Evolutionary conservation across 2,113 vertebrate genomes (phyloP).

Genomic region (Anhinga anhinga): DNA sequence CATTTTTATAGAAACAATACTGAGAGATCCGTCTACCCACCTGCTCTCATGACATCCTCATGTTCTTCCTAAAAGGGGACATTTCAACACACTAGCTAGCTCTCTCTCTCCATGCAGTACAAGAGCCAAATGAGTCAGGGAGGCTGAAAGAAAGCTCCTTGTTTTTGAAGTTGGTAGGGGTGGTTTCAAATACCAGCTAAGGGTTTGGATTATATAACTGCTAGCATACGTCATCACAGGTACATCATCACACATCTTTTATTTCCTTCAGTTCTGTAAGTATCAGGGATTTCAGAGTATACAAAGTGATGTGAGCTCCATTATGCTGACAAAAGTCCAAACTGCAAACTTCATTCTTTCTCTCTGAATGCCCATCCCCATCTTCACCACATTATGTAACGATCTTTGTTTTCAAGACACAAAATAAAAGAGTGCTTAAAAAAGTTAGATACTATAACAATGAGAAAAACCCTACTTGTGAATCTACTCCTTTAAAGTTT

Average conservation of each 20-base stretch:
- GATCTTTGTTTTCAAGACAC: not conserved
- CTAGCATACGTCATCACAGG: not conserved
- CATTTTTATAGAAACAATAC: not conserved
- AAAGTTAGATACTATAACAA: not conserved
- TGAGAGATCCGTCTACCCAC: not conserved
- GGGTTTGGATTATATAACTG: not conserved
- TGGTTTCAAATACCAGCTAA: conserved; percentile 18
- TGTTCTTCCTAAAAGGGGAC: not conserved
- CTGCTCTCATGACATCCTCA: not conserved
- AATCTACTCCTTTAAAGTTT: not conserved
- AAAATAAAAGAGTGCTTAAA: not conserved
- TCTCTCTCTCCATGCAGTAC: not conserved
- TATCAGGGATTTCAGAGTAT: not conserved
- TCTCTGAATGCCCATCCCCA: not conserved
- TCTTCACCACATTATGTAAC: not conserved
- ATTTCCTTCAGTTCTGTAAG: not conserved
- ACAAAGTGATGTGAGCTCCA: not conserved
- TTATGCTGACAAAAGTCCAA: not conserved
- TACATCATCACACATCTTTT: not conserved
- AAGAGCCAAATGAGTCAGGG: not conserved
- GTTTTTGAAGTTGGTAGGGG: not conserved
- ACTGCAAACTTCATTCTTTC: not conserved
- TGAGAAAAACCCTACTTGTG: conserved; percentile 1
- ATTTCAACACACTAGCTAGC: not conserved
- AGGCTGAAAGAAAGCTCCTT: not conserved